These are phyloP conservation scores for Macaca nemestrina DNA, from an alignment of 2,113 vertebrate genomes.

Conservation along the genomic window DNA sequence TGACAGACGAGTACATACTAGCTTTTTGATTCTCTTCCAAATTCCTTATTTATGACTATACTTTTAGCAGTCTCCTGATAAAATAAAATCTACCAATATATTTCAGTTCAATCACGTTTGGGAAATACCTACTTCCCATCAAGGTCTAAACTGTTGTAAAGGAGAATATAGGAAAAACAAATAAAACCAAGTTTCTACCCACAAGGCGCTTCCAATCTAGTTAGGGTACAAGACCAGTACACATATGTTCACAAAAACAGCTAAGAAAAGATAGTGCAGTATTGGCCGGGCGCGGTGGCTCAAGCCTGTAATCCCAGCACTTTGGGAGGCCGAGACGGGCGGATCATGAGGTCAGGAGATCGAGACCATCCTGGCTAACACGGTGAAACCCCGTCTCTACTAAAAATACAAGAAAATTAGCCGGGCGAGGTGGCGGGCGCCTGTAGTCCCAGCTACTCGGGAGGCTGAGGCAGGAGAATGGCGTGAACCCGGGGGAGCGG, in stretches of 20 bases:
- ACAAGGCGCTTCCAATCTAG: not conserved
- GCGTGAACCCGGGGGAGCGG: too few species aligned
- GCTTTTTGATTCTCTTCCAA: conserved; percentile 35
- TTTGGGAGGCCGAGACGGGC: too few species aligned
- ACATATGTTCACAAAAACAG: not conserved
- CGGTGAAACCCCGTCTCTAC: too few species aligned
- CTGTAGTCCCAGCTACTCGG: too few species aligned
- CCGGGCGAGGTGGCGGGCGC: too few species aligned
- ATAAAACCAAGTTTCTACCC: not conserved
- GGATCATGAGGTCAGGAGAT: too few species aligned
- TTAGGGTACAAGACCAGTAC: not conserved
- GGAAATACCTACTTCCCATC: not conserved
- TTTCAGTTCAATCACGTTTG: conserved; percentile 11
- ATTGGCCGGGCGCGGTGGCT: not conserved
- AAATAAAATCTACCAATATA: conserved; percentile 24
- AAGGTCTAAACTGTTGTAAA: not conserved
- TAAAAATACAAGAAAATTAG: too few species aligned
- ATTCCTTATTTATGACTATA: conserved; percentile 39
- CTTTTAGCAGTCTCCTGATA: conserved; percentile 34
- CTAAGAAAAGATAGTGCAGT: not conserved
- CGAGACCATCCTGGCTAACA: too few species aligned
- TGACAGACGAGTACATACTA: not conserved
- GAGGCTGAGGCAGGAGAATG: too few species aligned
- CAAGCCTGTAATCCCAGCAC: too few species aligned
- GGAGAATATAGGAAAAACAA: not conserved